phyloP scores from a whole-genome alignment of 2,113 vertebrate genomes.

The Crocuta crocuta region DNA sequence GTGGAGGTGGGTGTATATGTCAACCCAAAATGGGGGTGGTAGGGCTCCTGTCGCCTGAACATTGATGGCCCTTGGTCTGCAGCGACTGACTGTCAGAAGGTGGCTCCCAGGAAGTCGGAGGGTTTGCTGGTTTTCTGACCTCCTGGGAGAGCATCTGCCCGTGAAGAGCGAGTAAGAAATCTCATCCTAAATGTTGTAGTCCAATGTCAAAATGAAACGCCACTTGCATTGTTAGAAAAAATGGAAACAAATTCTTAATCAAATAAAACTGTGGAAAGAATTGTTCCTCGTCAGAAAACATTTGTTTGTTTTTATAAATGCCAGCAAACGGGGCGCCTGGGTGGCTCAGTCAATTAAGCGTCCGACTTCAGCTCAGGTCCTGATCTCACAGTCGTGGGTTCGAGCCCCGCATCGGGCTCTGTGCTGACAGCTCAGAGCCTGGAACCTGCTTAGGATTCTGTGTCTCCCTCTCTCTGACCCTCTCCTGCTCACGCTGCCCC shows the following conservation, averaged over 20 bases:
- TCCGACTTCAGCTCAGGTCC: no score
- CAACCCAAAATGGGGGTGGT: not conserved
- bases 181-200: not conserved
- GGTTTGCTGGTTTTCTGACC: not conserved
- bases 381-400: no score
- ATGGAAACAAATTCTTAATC: not conserved
- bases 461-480: no score
- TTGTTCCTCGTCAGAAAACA: not conserved
- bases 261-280: not conserved
- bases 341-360: no score
- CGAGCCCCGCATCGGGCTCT: no score
- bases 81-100: not conserved
- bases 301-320: not conserved
- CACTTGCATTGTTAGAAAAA: not conserved
- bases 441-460: no score
- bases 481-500: no score
- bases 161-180: not conserved
- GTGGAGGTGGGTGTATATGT: rapidly evolving
- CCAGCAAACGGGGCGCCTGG: not conserved
- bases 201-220: not conserved
- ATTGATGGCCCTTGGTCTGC: not conserved
- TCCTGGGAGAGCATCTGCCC: no score
- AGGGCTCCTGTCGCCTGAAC: not conserved
- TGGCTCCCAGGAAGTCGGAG: no score
- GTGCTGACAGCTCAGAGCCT: no score